Evolutionary conservation across 2,797 vertebrate genomes (phyloP), one percentile per base, ranked within the genome.

Genomic region (Hydrolagus colliei): DNA sequence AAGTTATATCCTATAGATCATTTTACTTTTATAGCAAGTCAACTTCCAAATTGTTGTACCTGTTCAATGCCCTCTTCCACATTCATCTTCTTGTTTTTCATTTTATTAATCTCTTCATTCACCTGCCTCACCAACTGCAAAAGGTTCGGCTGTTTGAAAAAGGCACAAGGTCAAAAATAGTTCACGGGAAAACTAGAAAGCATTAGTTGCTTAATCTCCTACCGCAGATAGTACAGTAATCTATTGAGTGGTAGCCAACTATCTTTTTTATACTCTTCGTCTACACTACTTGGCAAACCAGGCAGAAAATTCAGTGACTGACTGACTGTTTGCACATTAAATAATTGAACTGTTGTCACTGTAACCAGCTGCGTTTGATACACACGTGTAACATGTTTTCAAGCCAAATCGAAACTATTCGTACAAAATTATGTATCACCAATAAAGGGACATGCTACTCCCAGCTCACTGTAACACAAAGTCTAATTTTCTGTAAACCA

Each of bases 11-110:
- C 1, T 79, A 11, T 1, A 59, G 13, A 68, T 11, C 41, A 52
- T 35, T 5, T 82, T 41, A 20, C 4, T 20, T 16, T 52, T 35
- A 35, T 18, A 9, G 20, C n/a, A 27, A 73, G 41, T 52, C 9
- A 18, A 82, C 68, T 35, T 41, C 10, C 41, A 82, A 18, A 62
- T 65, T 9, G 16, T 35, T 65, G 52, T 86, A 98, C 98, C 93
- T 99, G 97, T 91, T 98, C 98, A 85, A 91, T 89, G 72, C 95
- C 92, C 86, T 97, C 96, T 76, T 97, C 95, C 88, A 96, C 90
- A 80, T 91, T 92, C 86, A 97, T 94, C 87, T 95, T 97, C 86
- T 88, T 89, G 90, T 97, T 95, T 86, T 92, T 87, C 86, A 93
- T 87, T 86, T 91, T 94, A 87, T 92, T 93, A 88, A 94, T 95